Conservation (phyloP, 1,140 invertebrate genomes). For the Cheumatopsyche charites region DNA sequence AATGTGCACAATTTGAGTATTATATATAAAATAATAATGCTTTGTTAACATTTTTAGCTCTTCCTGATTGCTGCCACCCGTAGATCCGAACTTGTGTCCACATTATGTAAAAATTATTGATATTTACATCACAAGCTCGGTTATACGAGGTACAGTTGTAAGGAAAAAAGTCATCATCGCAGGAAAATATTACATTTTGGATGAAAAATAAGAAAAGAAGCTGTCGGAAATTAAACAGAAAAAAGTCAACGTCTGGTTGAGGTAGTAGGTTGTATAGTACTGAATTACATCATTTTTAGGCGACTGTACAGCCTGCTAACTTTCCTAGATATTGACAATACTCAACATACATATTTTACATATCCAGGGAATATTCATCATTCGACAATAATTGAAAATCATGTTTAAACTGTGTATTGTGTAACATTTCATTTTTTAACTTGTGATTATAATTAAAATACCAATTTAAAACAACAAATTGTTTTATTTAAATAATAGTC, state of each 20-base stretch:
- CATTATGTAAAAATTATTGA: constrained; percentile 23
- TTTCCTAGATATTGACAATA: constrained; percentile 62
- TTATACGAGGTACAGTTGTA: constrained; percentile 43
- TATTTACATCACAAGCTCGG: constrained; percentile 42
- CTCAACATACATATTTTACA: no score
- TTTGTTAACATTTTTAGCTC: constrained; percentile 9
- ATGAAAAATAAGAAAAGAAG: not conserved
- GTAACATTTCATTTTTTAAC: no score
- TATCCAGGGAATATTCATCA: no score
- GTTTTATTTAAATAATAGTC: no score
- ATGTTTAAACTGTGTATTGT: no score
- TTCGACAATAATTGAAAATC: no score
- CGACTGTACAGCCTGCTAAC: constrained; percentile 80
- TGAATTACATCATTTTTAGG: constrained; percentile 68
- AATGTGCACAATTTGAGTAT: no score
- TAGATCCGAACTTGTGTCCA: constrained; percentile 49
- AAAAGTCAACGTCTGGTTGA: constrained; percentile 60
- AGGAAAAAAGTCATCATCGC: constrained; percentile 14
- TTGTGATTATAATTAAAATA: no score
- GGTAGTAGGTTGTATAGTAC: constrained; percentile 82
- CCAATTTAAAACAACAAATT: no score
- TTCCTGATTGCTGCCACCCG: constrained; percentile 42
- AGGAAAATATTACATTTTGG: not conserved
- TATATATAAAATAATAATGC: no score
- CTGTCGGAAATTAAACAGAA: not conserved